These are phyloP conservation scores for Corythoichthys haematopterus DNA, from an alignment of 2,113 vertebrate species.

Conservation along the genomic window DNA sequence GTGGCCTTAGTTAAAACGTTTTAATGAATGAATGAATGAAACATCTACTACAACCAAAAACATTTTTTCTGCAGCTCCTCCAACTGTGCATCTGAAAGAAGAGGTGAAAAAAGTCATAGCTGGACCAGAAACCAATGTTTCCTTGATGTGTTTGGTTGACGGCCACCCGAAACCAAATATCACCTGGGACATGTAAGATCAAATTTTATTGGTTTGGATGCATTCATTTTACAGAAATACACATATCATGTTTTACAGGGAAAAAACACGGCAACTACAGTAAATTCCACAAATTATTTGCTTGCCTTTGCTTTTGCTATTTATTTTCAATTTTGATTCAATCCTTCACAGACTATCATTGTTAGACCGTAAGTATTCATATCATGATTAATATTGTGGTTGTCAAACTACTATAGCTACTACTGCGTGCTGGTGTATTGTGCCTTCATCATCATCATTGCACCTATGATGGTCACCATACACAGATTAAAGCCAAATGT, in stretches of 20 bases:
- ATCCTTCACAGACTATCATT: no score
- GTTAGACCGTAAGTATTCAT: not conserved
- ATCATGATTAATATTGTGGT: not conserved
- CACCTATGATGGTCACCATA: not conserved
- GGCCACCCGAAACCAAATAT: constrained; percentile 66
- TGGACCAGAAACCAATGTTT: constrained; percentile 57
- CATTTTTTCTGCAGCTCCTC: constrained; percentile 49
- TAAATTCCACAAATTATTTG: not conserved
- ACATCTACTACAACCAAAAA: not conserved
- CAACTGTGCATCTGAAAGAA: constrained; percentile 43
- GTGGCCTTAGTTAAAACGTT: no score
- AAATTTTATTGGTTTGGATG: not conserved
- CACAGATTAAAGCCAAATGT: not conserved
- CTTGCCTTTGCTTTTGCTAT: not conserved
- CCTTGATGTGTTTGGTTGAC: constrained; percentile 63
- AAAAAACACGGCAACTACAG: not conserved
- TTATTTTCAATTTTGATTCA: not conserved
- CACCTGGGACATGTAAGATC: constrained; percentile 65
- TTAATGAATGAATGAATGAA: not conserved
- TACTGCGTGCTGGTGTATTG: not conserved
- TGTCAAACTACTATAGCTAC: not conserved
- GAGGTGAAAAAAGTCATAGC: constrained; percentile 51
- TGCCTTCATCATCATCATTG: not conserved
- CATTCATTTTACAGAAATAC: not conserved
- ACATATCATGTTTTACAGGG: not conserved